Evolutionary conservation across 2,113 vertebrate species (phyloP).

Genomic region (Merops nubicus): DNA sequence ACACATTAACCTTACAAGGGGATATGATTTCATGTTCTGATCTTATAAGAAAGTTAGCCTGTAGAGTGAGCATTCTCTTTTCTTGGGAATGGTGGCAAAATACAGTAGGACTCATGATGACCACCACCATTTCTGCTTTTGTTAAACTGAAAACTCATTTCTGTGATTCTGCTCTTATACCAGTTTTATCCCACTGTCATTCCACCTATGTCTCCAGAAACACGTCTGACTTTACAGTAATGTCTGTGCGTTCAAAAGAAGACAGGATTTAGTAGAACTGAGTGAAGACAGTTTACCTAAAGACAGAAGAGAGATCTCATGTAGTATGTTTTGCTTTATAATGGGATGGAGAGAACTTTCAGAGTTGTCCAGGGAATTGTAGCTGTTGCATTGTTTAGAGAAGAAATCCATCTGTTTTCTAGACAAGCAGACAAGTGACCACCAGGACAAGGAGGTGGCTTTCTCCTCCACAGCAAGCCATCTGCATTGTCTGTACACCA

Average conservation of each 20-base stretch:
- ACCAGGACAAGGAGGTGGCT: neutral
- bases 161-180: neutral
- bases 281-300: neutral
- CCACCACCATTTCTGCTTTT: neutral
- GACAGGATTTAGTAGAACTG: neutral
- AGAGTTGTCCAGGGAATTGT: neutral
- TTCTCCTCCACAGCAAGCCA: neutral
- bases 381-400: neutral
- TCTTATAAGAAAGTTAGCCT: neutral
- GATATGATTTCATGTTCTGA: neutral
- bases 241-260: neutral
- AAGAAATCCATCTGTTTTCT: neutral
- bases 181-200: neutral
- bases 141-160: constrained; percentile 9
- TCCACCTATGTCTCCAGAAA: neutral
- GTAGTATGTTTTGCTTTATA: neutral
- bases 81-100: neutral
- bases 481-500: rapidly evolving
- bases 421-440: neutral
- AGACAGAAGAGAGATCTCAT: neutral
- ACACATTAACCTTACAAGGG: neutral
- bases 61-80: neutral
- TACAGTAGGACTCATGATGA: neutral
- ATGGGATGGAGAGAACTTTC: neutral
- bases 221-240: neutral